These are phyloP conservation scores for Cebidichthys violaceus DNA, from an alignment of 2,113 vertebrate species.

Conservation along the genomic window DNA sequence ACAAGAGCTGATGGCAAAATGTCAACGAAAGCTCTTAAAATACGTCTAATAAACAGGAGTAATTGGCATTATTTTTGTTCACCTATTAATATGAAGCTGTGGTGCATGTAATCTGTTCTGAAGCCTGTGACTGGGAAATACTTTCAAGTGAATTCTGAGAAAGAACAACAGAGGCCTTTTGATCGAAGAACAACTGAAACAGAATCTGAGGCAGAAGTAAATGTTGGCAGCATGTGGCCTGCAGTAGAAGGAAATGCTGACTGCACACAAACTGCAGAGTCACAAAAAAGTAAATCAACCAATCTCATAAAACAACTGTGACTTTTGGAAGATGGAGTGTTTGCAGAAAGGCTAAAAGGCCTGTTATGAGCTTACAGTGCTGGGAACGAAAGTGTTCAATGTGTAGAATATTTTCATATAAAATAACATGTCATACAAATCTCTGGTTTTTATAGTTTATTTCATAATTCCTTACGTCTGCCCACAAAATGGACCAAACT, in stretches of 20 bases:
- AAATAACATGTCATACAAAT: slow-evolving; percentile 3
- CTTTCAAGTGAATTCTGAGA: slow-evolving; percentile 21
- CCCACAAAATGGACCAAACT: not conserved
- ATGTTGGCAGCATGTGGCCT: slow-evolving; percentile 24
- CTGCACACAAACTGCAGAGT: slow-evolving; percentile 15
- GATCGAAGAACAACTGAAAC: slow-evolving; percentile 22
- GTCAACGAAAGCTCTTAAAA: slow-evolving; percentile 15
- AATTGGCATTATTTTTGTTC: not conserved
- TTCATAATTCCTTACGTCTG: not conserved
- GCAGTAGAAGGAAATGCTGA: slow-evolving; percentile 3
- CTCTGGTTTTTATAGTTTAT: not conserved
- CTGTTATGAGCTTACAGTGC: not conserved
- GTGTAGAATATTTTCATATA: not conserved
- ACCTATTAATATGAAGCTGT: slow-evolving; percentile 3
- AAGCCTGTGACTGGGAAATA: slow-evolving; percentile 10
- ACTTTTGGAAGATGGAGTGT: slow-evolving; percentile 18
- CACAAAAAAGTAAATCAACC: slow-evolving; percentile 37
- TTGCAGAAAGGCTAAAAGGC: not conserved
- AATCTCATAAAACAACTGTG: slow-evolving; percentile 29
- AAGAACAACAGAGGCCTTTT: slow-evolving; percentile 10
- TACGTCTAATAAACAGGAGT: slow-evolving; percentile 15
- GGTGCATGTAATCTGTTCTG: slow-evolving; percentile 10
- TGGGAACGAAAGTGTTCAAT: not conserved
- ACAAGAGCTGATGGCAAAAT: slow-evolving; percentile 6
- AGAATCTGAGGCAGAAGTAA: slow-evolving; percentile 36